These are phyloP conservation scores for Dryobotodes eremita DNA, from an alignment of 2,888 invertebrate species.

Conservation along the genomic window DNA sequence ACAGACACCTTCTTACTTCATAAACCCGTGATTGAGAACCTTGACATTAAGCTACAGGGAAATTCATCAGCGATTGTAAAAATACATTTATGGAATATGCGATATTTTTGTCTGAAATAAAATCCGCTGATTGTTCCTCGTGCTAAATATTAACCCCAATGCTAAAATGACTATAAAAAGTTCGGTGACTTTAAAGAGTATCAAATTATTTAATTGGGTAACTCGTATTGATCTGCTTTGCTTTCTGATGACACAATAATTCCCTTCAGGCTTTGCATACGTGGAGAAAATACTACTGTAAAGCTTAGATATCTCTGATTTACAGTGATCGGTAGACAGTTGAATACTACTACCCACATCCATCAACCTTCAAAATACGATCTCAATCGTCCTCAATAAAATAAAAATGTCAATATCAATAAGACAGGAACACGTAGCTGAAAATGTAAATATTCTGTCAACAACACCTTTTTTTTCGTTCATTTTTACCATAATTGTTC, in stretches of 20 bases:
- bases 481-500: not conserved
- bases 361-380: conserved; percentile 28
- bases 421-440: not conserved
- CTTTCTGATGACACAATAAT: not conserved
- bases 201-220: conserved; percentile 8
- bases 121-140: not conserved
- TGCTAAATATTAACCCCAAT: conserved; percentile 11
- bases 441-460: not conserved
- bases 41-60: not conserved
- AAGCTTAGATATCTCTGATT: conserved; percentile 17
- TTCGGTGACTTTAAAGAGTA: conserved; percentile 1
- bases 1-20: conserved; percentile 34
- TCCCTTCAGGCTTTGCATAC: conserved; percentile 6
- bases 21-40: conserved; percentile 21
- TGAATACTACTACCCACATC: conserved; percentile 37
- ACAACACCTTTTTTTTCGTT: not conserved
- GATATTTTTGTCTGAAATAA: not conserved
- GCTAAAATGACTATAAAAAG: not conserved
- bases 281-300: not conserved
- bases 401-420: conserved; percentile 21
- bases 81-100: not conserved
- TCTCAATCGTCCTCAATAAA: conserved; percentile 20
- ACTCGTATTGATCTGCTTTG: not conserved
- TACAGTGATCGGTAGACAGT: conserved; percentile 25
- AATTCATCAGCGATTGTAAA: not conserved